phyloP scores from a whole-genome alignment of 2,113 vertebrate species.

The Brachyhypopomus gauderio region DNA sequence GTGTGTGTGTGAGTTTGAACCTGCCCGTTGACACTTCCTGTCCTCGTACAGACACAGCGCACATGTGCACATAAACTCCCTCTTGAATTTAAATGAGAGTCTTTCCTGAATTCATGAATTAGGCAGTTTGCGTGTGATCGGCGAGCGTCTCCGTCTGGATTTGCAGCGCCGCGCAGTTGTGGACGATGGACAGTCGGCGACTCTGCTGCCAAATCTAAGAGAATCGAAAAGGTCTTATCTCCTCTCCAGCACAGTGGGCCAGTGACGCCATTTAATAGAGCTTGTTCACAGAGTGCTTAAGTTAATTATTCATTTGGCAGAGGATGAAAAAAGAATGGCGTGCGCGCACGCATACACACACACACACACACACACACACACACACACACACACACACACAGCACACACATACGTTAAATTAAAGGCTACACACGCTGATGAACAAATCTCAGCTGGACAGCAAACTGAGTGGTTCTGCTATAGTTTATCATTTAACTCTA shows the following conservation, averaged over 20 bases:
- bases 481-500: too few species aligned
- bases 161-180: neutral
- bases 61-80: neutral
- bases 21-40: neutral
- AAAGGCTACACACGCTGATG: neutral
- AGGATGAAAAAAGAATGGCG: slow-evolving; percentile 49
- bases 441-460: slow-evolving; percentile 9
- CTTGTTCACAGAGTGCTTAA: slow-evolving; percentile 71
- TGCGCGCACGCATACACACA: neutral
- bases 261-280: slow-evolving; percentile 68
- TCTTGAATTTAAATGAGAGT: slow-evolving; percentile 1
- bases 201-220: slow-evolving; percentile 31
- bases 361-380: neutral
- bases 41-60: neutral
- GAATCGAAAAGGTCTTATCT: slow-evolving; percentile 65
- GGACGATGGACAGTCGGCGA: neutral
- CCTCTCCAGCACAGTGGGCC: slow-evolving; percentile 71
- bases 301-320: slow-evolving; percentile 69
- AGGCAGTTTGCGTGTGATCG: slow-evolving; percentile 42
- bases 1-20: neutral
- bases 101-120: slow-evolving; percentile 14
- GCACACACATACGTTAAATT: too few species aligned
- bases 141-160: slow-evolving; percentile 19
- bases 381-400: neutral
- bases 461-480: neutral